Evolutionary conservation across 2,113 vertebrate genomes (phyloP), one percentile per base, ranked within the genome.

Genomic region (Ceratotherium simum): DNA sequence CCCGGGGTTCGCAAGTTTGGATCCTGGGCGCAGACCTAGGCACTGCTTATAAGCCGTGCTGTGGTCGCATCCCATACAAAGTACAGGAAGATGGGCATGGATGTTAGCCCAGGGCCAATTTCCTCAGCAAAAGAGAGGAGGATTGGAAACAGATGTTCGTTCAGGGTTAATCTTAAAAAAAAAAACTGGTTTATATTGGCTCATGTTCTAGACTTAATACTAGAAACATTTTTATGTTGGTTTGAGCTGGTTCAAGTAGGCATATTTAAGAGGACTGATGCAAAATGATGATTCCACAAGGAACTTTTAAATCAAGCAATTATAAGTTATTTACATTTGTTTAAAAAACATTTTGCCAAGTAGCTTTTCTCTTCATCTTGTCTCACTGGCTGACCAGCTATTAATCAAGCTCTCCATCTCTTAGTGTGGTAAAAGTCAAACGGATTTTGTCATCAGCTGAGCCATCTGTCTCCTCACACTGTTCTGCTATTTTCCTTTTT

Each of bases 401-500:
- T 98, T 96, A 96, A 90, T 97, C 60, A 96, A 89, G 16, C 16
- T 89, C 31, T 90, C 92, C 46, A 54, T 69, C 65, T 96, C 87
- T n/a, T 58, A n/a, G 48, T 90, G 39, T 60, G 76, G 70, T 85
- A 95, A 96, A 97, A 98, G 93, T 96, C 96, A 97, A 95, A 96
- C 85, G 96, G 33, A 90, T 96, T 96, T 90, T 98, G 94, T 97
- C 96, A 97, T 97, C 86, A 90, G 29, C 48, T 10, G 18, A 67
- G 31, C 97, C 97, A 97, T 94, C 98, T 97, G 97, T 96, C 83
- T 97, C 42, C 39, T 96, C 76, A 86, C 56, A 93, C 67, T 90
- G 75, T 89, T 96, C 70, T 92, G 60, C 29, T 87, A 54, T 92
- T 96, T 97, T 96, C 86, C 62, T 96, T 62, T 95, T 98, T 96